Conservation (phyloP, 2,797 vertebrate species). For the Vultur gryphus region DNA sequence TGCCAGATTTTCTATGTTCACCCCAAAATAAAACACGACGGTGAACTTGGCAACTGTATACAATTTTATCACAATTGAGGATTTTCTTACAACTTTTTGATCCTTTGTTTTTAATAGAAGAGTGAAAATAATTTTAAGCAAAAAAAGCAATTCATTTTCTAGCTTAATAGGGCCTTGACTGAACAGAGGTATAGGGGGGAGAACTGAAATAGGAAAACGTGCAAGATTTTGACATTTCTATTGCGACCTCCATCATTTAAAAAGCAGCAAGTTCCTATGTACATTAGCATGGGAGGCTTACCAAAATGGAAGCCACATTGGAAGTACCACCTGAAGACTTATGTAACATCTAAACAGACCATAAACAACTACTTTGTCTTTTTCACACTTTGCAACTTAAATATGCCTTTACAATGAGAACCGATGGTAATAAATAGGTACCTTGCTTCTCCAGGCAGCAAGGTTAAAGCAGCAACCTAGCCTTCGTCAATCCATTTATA, state of each 20-base stretch:
- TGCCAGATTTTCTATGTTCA: fast-evolving
- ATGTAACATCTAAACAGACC: not conserved
- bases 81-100: not conserved
- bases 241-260: not conserved
- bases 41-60: not conserved
- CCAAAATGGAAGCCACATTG: not conserved
- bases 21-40: not conserved
- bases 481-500: not conserved
- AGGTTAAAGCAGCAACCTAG: not conserved
- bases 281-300: not conserved
- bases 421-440: not conserved
- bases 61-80: not conserved
- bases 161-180: not conserved
- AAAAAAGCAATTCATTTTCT: not conserved
- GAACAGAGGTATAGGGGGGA: not conserved
- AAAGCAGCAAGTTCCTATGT: not conserved
- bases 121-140: not conserved
- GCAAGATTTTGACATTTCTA: not conserved
- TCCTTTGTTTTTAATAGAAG: not conserved
- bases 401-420: not conserved
- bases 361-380: not conserved
- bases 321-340: not conserved
- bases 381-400: not conserved
- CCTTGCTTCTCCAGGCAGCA: not conserved
- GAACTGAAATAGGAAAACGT: fast-evolving